Evolutionary conservation across 2,797 vertebrate species (phyloP).

Genomic region (Sylvia borin): DNA sequence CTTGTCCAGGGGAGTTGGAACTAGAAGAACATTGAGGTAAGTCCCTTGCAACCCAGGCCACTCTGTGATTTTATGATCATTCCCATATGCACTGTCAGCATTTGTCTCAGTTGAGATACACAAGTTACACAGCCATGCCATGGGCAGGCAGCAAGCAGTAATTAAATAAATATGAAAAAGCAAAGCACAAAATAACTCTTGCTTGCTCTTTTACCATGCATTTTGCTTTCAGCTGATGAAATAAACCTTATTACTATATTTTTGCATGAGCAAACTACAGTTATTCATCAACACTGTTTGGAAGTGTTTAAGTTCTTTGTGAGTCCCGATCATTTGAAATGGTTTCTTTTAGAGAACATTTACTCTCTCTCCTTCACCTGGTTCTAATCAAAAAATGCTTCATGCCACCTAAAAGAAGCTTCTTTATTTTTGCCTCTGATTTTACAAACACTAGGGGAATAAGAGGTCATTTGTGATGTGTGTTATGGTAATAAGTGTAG

Average conservation of each 20-base stretch:
- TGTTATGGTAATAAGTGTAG: not conserved
- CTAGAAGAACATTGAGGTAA: not conserved
- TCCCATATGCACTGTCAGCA: not conserved
- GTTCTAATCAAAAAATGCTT: not conserved
- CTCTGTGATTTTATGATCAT: not conserved
- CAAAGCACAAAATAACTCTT: not conserved
- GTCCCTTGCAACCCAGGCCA: not conserved
- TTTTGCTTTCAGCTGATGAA: not conserved
- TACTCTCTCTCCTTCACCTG: not conserved
- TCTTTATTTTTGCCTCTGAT: not conserved
- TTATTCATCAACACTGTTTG: not conserved
- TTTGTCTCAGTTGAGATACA: not conserved
- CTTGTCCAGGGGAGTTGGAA: not conserved
- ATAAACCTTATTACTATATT: not conserved
- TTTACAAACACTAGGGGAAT: not conserved
- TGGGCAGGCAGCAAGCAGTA: rapidly evolving
- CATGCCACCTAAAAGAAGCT: not conserved
- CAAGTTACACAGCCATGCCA: not conserved
- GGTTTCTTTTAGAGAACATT: not conserved
- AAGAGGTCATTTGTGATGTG: not conserved
- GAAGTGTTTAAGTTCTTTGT: not conserved
- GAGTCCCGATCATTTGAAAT: not conserved
- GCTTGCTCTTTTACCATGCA: not conserved
- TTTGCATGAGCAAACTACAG: not conserved
- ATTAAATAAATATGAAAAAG: not conserved